Base-by-base conservation (phyloP, 2,113 vertebrate genomes). In the Procavia capensis region DNA sequence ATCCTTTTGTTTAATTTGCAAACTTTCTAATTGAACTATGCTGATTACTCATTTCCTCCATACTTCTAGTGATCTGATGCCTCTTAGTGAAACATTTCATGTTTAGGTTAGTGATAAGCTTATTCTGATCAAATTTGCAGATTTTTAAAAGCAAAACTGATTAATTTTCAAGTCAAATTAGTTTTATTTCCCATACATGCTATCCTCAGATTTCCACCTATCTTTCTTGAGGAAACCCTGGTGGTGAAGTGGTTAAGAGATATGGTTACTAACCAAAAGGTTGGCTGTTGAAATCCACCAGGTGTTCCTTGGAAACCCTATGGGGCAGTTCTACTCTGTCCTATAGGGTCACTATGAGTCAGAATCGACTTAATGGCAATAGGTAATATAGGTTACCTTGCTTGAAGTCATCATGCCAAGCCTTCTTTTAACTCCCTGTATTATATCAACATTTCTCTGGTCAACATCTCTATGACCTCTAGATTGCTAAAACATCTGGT, bases 1-100 rank as follows among this genome's bases (percentile, higher is more conserved):
- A 75, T 54, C 39, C 50, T 47, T 92, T 87, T 87, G 70, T 89
- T 97, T 94, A 96, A 96, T 96, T 97, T 86, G 91, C 83, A 84
- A 80, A 75, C 82, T 54, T 81, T 96, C 66, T 95, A 93, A 96
- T 64, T 79, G 90, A 94, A 76, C 68, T 61, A 59, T 85, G 63
- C 59, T 95, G 83, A 70, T 94, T 82, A 81, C 81, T 88, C 75
- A 47, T 94, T 93, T 91, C 57, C 86, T 95, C 39, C 19, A 9
- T 54, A 47, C 85, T 36, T 93, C 76, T 57, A 76, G 87, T n/a
- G 25, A 39, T 91, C 91, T 91, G 85, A 66, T 50, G 47, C 47
- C 39, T 90, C 79, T 92, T 45, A 85, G 93, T 74, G 82, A 61
- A 95, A 91, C 68, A 82, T 91, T 63, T 86, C 29, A 41, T 34